Percentiles rank a stretch among this genome's conserved stretches.
phyloP scores from a whole-genome alignment of 2,113 vertebrate genomes.

The Empidonax traillii region DNA sequence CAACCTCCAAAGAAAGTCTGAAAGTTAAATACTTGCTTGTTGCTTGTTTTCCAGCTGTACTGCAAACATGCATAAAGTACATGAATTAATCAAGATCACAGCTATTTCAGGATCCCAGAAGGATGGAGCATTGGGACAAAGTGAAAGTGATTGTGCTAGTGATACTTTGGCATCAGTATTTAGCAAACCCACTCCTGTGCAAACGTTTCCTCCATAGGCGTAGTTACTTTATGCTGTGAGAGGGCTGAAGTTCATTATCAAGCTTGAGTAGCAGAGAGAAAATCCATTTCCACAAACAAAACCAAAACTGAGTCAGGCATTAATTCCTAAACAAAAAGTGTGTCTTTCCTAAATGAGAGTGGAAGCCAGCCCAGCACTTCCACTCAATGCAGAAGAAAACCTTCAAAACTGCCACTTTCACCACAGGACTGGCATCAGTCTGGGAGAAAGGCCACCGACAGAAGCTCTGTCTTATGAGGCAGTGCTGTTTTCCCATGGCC shows the following conservation, averaged over 20 bases:
- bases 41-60: background rate
- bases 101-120: background rate
- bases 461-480: background rate
- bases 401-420: background rate
- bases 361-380: background rate
- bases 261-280: background rate
- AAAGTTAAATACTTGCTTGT: background rate
- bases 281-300: background rate
- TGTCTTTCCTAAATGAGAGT: background rate
- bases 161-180: background rate
- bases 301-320: background rate
- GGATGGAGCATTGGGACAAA: background rate
- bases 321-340: background rate
- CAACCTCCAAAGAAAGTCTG: background rate
- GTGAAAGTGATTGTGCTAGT: background rate
- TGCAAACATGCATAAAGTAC: background rate
- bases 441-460: accelerated
- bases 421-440: background rate
- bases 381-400: background rate
- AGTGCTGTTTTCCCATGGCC: background rate
- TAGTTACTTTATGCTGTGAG: background rate
- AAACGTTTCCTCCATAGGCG: background rate
- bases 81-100: background rate
- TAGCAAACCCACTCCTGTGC: background rate
- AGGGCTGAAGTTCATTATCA: background rate